Evolutionary conservation across 1,140 invertebrate genomes (phyloP), one percentile per base, ranked within the genome.

Genomic region (Drosophila bocki): DNA sequence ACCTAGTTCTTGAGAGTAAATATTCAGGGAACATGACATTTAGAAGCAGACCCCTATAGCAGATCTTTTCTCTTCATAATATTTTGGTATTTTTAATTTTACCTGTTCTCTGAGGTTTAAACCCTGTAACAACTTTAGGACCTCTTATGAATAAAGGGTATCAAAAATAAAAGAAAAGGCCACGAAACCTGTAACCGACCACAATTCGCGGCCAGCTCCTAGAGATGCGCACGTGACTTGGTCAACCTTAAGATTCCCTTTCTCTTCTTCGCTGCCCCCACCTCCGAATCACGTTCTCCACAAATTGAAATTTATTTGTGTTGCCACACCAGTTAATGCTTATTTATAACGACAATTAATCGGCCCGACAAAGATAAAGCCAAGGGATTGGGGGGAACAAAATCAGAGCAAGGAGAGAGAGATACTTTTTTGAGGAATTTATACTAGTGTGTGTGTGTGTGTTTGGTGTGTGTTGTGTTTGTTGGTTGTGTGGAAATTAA

Each of bases 171-270:
- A 57, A 22, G n/a, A 72, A 81, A 77, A 71, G 42, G 68, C 41
- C 64, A 60, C 13, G 59, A 87, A 87, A 87, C 83, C 83, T 87
- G 83, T 88, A 87, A 79, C 60, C 67, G 79, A 56, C 32, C 45
- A 76, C 81, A 80, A 75, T 86, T 82, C 75, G 78, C 75, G 69
- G 71, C 54, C 48, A 57, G 35, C 57, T 59, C 59, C 82, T 86
- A 86, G 82, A 82, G 82, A 85, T 85, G 82, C 75, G 61, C 82
- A 69, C 82, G 82, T 85, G 83, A 87, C 79, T 77, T 74, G 56
- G 60, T 57, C 74, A 61, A 57, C 72, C 67, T 60, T 39, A 48
- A 53, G 47, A 70, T 54, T 37, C 44, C 44, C 42, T 48, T 58
- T 70, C 65, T 57, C 64, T 48, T 33, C 35, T 19, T 15, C 1